Percentiles rank a stretch among this genome's conserved stretches.
Conservation (phyloP, 2,888 invertebrate species). For the Malacosoma neustria region DNA sequence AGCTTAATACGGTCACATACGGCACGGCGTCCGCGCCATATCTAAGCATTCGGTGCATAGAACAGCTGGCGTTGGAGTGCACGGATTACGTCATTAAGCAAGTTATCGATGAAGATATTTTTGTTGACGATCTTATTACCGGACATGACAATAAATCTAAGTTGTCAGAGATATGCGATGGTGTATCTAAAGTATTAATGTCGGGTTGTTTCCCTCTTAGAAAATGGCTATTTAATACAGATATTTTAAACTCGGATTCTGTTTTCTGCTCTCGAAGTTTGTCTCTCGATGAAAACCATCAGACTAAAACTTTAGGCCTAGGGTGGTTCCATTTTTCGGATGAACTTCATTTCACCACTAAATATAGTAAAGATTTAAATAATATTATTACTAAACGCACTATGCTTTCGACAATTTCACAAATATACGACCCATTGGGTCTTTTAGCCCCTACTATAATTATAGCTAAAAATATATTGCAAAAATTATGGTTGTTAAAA, state of each 20-base stretch:
- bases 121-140: constrained; percentile 9
- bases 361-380: neutral
- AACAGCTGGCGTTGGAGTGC: constrained; percentile 11
- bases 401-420: constrained; percentile 11
- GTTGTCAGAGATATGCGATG: constrained; percentile 8
- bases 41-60: constrained; percentile 9
- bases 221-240: constrained; percentile 17
- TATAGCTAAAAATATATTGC: constrained; percentile 17
- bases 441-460: constrained; percentile 15
- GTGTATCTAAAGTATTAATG: constrained; percentile 9
- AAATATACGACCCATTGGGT: constrained; percentile 18
- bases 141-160: constrained; percentile 4
- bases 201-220: constrained; percentile 14
- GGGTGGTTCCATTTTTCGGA: constrained; percentile 16
- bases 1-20: no score
- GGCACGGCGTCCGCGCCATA: constrained; percentile 12
- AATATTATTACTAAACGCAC: constrained; percentile 18
- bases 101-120: constrained; percentile 10
- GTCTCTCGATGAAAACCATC: neutral
- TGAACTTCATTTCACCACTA: constrained; percentile 12
- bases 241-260: no score
- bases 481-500: constrained; percentile 16
- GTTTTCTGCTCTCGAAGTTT: no score
- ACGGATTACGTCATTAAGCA: constrained; percentile 1
- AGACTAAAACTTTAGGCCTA: constrained; percentile 18